Conservation (phyloP, 2,888 invertebrate species). For the Heliconius hortense region DNA sequence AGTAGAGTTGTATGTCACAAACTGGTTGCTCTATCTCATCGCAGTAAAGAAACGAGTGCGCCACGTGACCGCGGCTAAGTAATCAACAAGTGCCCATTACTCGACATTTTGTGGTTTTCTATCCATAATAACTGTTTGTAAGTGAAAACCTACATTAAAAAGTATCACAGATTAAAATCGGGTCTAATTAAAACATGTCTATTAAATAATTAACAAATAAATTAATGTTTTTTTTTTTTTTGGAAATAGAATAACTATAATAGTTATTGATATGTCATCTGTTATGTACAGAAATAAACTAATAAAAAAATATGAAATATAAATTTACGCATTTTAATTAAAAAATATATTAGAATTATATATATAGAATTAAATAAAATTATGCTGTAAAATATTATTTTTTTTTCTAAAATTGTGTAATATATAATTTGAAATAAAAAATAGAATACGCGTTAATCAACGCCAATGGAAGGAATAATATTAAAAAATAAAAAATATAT, state of each 20-base stretch:
- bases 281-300: no score
- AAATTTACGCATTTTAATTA: neutral
- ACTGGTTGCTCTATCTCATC: constrained; percentile 24
- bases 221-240: neutral
- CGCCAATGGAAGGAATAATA: neutral
- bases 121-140: constrained; percentile 14
- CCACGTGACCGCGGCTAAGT: constrained; percentile 23
- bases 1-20: neutral
- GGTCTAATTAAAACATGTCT: neutral
- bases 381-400: accelerated
- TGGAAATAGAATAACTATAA: neutral
- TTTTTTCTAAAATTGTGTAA: neutral
- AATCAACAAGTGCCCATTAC: constrained; percentile 23
- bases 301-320: neutral
- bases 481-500: neutral
- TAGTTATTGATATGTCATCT: no score
- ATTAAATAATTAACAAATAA: neutral
- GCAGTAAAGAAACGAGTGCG: constrained; percentile 13
- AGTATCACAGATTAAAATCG: neutral
- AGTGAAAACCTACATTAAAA: constrained; percentile 2
- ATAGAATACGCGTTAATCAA: neutral
- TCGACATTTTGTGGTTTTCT: constrained; percentile 26
- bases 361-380: neutral
- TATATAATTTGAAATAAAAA: neutral
- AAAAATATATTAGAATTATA: no score